Conservation (phyloP, 2,797 vertebrate genomes). For the Sarcoramphus papa region DNA sequence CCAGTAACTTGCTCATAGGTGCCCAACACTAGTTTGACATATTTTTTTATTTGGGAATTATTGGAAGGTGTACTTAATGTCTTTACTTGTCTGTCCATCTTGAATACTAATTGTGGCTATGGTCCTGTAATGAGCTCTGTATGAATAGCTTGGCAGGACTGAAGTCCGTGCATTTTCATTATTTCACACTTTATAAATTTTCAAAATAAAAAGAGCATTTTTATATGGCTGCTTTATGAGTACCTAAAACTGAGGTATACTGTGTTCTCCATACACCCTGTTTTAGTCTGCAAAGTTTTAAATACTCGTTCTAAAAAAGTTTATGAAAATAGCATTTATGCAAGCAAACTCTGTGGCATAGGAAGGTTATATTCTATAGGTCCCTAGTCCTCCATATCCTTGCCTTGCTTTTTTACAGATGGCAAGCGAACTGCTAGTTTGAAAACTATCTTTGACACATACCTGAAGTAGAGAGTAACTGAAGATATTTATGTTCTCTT, state of each 20-base stretch:
- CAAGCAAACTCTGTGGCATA: neutral
- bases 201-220: neutral
- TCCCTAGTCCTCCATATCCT: neutral
- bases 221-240: neutral
- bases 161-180: neutral
- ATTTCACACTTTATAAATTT: neutral
- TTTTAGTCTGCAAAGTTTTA: neutral
- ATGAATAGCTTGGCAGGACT: neutral
- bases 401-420: no score
- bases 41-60: neutral
- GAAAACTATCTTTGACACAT: accelerated
- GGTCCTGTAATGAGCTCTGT: neutral
- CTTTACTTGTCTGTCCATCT: neutral
- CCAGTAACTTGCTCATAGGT: neutral
- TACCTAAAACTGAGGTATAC: neutral
- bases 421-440: neutral
- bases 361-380: accelerated
- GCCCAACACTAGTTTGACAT: neutral
- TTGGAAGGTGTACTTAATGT: neutral
- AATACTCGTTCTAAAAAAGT: neutral
- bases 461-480: neutral
- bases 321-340: neutral
- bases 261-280: neutral
- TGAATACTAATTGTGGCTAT: neutral
- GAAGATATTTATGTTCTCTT: neutral